Evolutionary conservation across 2,888 invertebrate species (phyloP), one percentile per base, ranked within the genome.

Genomic region (Steinernema scapterisci): DNA sequence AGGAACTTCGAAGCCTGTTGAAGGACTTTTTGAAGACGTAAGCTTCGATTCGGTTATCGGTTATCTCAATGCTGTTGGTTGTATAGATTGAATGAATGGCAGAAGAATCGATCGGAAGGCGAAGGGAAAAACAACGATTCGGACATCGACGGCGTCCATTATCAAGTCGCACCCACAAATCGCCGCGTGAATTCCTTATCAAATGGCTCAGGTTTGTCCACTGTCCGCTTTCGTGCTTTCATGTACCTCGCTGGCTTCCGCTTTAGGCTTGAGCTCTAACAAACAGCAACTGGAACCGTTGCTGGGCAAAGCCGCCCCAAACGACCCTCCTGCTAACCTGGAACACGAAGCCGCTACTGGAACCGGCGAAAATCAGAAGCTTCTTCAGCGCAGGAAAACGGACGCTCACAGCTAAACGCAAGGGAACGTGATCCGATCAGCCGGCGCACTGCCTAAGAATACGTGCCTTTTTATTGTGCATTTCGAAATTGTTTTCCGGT

Each of bases 1-100:
- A 72, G 27, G 81, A 80, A 73, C 43, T 80, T 19, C 81, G 80
- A 5, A 48, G 70, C 13, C 51, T 82, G 44, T 63, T 80, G 19
- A 77, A 75, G 74, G 75, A 77, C 27, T 80, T 80, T 46, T 44
- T 82, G 19, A 76, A 71, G 27, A 63, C 25, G 63, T 63, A 16
- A 31, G 63, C 2, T 48, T 48, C 48, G 48, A n/a, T 48, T 48
- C 48, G 48, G 23, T 1, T 1, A 31, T 23, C 19, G 16, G 16
- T 25, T 2, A 54, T 23, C 13, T 19, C 38, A 31, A 25, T 63
- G 31, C 27, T 38, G 7, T 6, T 63, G 1, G 31, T 31, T 13
- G 16, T 63, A 31, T 16, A 63, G 63, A 31, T 25, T 63, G n/a
- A 63, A 63, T 13, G 63, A 63, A 31, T 63, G 63, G 63, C 63